These are phyloP conservation scores for Cistogaster globosa DNA, from an alignment of 2,888 invertebrate species.

Conservation along the genomic window DNA sequence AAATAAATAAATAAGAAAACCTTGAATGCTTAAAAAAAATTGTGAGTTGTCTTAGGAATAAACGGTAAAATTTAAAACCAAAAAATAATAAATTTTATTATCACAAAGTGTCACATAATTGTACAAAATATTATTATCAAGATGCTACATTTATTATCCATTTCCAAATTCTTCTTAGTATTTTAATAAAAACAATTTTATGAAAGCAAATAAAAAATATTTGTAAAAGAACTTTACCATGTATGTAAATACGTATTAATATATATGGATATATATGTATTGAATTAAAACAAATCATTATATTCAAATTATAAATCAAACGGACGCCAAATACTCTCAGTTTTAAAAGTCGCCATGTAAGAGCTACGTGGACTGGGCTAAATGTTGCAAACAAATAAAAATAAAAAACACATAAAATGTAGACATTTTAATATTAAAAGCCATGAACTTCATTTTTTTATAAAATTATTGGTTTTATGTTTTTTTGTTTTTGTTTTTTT, in stretches of 20 bases:
- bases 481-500: not conserved
- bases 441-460: constrained; percentile 47
- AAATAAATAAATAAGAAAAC: no score
- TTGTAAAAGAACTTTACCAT: constrained; percentile 2
- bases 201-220: not conserved
- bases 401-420: constrained; percentile 25
- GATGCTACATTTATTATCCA: no score
- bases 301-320: constrained; percentile 51
- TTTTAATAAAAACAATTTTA: not conserved
- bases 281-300: constrained; percentile 4
- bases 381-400: constrained; percentile 12
- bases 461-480: constrained; percentile 34
- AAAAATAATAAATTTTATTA: no score
- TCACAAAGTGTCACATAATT: no score
- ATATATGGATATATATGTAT: constrained; percentile 24
- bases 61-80: no score
- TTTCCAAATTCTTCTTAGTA: constrained; percentile 5
- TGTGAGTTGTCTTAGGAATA: no score
- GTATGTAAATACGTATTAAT: constrained; percentile 6
- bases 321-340: constrained; percentile 55
- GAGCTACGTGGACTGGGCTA: not conserved
- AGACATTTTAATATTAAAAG: constrained; percentile 39
- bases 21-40: no score
- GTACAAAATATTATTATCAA: no score
- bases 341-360: constrained; percentile 43